Percentiles rank a stretch among this genome's conserved stretches.
Conservation (phyloP, 2,888 invertebrate genomes). For the Nomada fabriciana region DNA sequence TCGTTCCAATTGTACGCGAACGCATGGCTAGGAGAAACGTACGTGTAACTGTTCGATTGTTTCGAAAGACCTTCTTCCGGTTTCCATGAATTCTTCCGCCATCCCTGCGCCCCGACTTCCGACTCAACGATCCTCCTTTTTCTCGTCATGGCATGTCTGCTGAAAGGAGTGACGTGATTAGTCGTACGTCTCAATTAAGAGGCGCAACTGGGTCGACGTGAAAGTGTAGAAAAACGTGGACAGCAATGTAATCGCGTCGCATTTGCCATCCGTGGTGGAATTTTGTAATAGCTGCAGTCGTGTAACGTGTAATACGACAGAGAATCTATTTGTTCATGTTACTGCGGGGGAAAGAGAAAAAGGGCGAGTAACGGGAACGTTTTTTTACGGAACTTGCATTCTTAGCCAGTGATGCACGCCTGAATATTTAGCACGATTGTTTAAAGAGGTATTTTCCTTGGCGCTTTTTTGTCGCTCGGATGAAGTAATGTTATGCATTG, state of each 20-base stretch:
- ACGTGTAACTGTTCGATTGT: conserved; percentile 45
- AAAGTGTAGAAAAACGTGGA: conserved; percentile 26
- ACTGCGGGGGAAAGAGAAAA: not conserved
- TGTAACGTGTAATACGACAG: not conserved
- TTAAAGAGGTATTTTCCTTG: no score
- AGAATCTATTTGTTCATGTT: no score
- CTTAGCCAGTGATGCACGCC: no score
- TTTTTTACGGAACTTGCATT: no score
- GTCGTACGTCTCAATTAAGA: conserved; percentile 31
- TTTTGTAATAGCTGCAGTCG: not conserved
- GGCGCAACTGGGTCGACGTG: conserved; percentile 16
- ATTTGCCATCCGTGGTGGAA: conserved; percentile 14
- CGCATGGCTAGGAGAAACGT: conserved; percentile 37
- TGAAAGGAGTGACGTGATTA: not conserved
- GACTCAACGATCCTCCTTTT: conserved; percentile 57
- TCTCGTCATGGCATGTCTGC: conserved; percentile 61
- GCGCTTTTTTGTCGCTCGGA: no score
- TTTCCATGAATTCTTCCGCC: conserved; percentile 22
- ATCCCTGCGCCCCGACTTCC: conserved; percentile 11
- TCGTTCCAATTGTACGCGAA: conserved; percentile 43
- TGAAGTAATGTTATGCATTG: no score
- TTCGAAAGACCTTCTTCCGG: conserved; percentile 6
- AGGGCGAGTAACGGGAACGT: no score
- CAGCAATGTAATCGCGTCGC: not conserved
- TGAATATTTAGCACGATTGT: no score